Percentiles rank a stretch among this genome's conserved stretches.
These are phyloP conservation scores for Hydrocynus forskahlii DNA, from an alignment of 2,797 vertebrate genomes.

Conservation along the genomic window DNA sequence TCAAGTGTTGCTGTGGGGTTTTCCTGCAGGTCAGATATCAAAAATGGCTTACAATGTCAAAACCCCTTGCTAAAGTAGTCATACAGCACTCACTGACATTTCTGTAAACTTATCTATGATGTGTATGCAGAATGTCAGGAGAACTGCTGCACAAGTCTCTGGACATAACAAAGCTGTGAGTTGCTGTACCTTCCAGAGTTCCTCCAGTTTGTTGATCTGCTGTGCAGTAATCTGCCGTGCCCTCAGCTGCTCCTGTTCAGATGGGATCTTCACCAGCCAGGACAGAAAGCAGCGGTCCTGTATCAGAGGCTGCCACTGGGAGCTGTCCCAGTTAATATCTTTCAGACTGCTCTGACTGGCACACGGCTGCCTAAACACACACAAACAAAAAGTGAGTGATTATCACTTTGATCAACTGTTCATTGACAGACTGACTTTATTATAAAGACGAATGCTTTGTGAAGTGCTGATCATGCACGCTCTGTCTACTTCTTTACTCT, in stretches of 20 bases:
- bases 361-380: constrained; percentile 88
- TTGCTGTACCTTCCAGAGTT: constrained; percentile 92
- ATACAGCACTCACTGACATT: neutral
- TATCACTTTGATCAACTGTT: neutral
- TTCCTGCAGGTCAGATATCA: constrained; percentile 77
- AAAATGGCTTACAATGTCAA: neutral
- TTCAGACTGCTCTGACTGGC: constrained; percentile 99
- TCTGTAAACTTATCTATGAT: neutral
- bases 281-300: constrained; percentile 98
- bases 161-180: no score
- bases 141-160: neutral
- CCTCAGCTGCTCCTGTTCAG: constrained; percentile 95
- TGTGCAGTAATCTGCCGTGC: constrained; percentile 97
- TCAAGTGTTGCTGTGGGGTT: constrained; percentile 96
- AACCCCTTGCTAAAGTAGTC: no score
- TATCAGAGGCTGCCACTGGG: constrained; percentile 98
- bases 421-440: neutral
- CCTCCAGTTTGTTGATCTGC: constrained; percentile 98
- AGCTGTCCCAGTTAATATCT: constrained; percentile 99
- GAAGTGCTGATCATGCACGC: neutral
- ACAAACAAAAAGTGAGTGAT: constrained; percentile 37
- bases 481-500: neutral
- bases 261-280: constrained; percentile 98
- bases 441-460: neutral
- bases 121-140: neutral